Conservation (phyloP, 2,797 vertebrate species). For the Echiichthys vipera region DNA sequence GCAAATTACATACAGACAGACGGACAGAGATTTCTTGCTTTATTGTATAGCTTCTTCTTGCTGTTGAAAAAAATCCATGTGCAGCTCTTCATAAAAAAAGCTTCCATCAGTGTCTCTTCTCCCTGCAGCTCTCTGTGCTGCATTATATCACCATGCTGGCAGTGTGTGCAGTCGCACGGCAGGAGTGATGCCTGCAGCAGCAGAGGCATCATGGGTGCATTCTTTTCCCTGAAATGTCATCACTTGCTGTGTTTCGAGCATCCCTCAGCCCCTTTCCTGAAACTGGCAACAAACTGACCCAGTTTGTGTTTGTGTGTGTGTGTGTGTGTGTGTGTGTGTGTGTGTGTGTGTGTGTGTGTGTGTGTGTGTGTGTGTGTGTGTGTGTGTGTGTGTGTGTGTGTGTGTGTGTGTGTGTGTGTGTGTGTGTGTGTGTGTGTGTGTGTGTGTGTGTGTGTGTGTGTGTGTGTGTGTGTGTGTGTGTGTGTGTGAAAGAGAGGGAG, state of each 20-base stretch:
- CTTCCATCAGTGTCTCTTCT: neutral
- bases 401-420: too few species aligned
- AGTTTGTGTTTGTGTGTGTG: conserved; percentile 10
- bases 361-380: too few species aligned
- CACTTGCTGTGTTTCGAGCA: neutral
- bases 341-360: too few species aligned
- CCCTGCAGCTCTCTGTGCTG: neutral
- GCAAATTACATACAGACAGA: neutral
- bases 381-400: too few species aligned
- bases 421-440: too few species aligned
- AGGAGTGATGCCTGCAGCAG: conserved; percentile 11
- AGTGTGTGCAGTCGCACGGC: neutral
- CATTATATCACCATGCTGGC: neutral
- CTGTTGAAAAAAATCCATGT: neutral
- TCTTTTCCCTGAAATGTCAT: conserved; percentile 2
- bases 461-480: conserved; percentile 1
- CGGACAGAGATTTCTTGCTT: too few species aligned
- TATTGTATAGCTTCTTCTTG: neutral
- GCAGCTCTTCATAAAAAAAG: neutral
- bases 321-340: conserved; percentile 13
- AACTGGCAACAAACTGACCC: conserved; percentile 36
- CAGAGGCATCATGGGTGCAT: neutral
- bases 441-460: too few species aligned
- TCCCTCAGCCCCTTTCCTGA: conserved; percentile 4
- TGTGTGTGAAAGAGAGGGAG: neutral